Evolutionary conservation across 2,888 invertebrate species (phyloP), one percentile per base, ranked within the genome.

Genomic region (Rugalucina vietnamica): DNA sequence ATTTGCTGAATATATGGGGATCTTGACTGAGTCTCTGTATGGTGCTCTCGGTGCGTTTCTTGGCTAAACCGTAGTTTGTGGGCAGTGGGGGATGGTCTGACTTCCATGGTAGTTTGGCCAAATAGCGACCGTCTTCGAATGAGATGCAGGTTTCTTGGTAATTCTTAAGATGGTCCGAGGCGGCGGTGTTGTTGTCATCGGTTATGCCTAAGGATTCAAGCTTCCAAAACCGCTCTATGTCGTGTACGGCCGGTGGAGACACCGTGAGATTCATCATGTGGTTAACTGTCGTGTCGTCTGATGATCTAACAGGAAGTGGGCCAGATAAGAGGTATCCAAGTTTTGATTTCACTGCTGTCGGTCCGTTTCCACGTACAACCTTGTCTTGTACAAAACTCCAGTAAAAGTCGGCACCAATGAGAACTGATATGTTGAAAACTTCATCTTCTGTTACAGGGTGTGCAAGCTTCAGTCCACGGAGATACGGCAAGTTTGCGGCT

Each of bases 351-450:
- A 88, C 86, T 10, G 87, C 84, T 3, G 79, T 83, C 36, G 83
- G 87, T 39, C 85, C 87, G 21, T 79, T 34, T 4, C 82, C 80
- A 29, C 83, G 36, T 3, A 85, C 43, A n/a, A 85, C 77, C 0
- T 34, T 57, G 60, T 85, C 73, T 18, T 65, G 69, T 1, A 87
- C 85, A 14, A 87, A 72, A 0, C 81, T 57, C 85, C 83, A 88
- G 65, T 83, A 88, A 27, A 54, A 65, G 57, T 86, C 86, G 21
- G 81, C 86, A 2, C 85, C 84, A n/a, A 88, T 88, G n/a, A 87
- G 60, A 8, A 83, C 24, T 8, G 81, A 76, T 2, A 87, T 73
- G 1, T 39, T 29, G 49, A 87, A 85, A 37, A 34, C 85, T 8
- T 79, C 75, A 1, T 70, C 43, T 1, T 70, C 65, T 43, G 76